phyloP scores from a whole-genome alignment of 2,113 vertebrate genomes.

The Thamnaconus septentrionalis region DNA sequence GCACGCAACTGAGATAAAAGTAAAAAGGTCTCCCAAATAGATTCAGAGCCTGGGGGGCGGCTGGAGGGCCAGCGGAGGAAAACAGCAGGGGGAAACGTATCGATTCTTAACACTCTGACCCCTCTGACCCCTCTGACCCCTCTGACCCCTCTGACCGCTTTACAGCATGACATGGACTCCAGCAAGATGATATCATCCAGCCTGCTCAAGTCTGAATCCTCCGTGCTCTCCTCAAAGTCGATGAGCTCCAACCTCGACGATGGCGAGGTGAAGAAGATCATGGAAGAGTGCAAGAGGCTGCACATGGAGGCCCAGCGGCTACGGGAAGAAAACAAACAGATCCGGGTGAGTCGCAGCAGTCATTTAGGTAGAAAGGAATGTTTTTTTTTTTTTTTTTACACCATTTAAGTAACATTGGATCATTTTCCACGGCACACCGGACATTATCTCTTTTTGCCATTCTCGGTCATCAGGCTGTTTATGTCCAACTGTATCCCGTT shows the following conservation, averaged over 20 bases:
- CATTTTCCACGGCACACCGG: too few relatives aligned
- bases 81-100: slow-evolving; percentile 13
- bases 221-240: slow-evolving; percentile 83
- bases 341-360: slow-evolving; percentile 80
- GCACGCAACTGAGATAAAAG: too few relatives aligned
- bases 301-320: slow-evolving; percentile 95
- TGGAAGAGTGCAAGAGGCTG: slow-evolving; percentile 96
- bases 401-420: too few relatives aligned
- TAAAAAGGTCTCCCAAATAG: too few relatives aligned
- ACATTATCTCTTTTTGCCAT: too few relatives aligned
- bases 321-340: slow-evolving; percentile 96
- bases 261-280: slow-evolving; percentile 90
- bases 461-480: too few relatives aligned
- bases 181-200: slow-evolving; percentile 91
- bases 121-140: slow-evolving; percentile 23
- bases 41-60: too few relatives aligned
- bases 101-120: slow-evolving; percentile 16
- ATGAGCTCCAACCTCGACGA: slow-evolving; percentile 90
- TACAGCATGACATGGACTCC: slow-evolving; percentile 93
- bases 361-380: too few relatives aligned
- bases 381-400: too few relatives aligned
- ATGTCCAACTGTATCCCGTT: too few relatives aligned
- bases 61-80: background rate
- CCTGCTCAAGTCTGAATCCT: slow-evolving; percentile 91
- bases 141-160: slow-evolving; percentile 28